Evolutionary conservation across 2,113 vertebrate species (phyloP), one percentile per base, ranked within the genome.

Genomic region (Thryonomys swinderianus): DNA sequence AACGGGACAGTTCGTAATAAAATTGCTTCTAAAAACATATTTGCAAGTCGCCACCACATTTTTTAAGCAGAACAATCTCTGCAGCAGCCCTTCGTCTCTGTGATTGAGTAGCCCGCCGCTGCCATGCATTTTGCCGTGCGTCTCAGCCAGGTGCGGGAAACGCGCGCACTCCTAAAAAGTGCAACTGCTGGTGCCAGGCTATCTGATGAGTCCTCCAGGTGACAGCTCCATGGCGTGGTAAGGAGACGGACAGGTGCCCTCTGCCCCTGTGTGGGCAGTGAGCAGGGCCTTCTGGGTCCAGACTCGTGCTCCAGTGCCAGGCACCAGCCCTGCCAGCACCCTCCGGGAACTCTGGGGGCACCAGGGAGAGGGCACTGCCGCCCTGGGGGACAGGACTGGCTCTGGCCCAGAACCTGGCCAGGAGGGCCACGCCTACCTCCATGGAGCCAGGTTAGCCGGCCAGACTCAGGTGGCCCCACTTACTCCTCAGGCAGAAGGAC

Each of bases 21-120:
- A 98, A 98, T 96, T 74, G 93, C 90, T 96, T 93, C 97, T 98
- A 97, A 98, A 97, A 98, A 98, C 98, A 97, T 88, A 97, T 98
- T 98, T 98, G 96, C 96, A 98, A 97, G 97, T 98, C 85, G 10
- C 89, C 94, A 90, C 62, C 96, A 71, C 97, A 97, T 98, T 98
- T 98, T 98, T 98, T 94, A 98, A 93, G 92, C 96, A 95, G 96
- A 97, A 92, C 97, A 96, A 97, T 98, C 97, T 98, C 95, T 20
- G 55, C 55, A 3, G 95, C 0, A 69, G 83, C 88, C 91, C 97
- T 98, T 95, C 90, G 96, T 98, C 97, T 98, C 87, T 1, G 20
- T 98, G 98, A 98, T 98, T 90, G 97, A 99, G 97, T 67, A n/a
- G 90, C 94, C 51, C 37, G 48, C 93, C 97, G 86, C 78, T 93